Conservation (phyloP, 2,888 invertebrate genomes). For the Cheilosia variabilis region DNA sequence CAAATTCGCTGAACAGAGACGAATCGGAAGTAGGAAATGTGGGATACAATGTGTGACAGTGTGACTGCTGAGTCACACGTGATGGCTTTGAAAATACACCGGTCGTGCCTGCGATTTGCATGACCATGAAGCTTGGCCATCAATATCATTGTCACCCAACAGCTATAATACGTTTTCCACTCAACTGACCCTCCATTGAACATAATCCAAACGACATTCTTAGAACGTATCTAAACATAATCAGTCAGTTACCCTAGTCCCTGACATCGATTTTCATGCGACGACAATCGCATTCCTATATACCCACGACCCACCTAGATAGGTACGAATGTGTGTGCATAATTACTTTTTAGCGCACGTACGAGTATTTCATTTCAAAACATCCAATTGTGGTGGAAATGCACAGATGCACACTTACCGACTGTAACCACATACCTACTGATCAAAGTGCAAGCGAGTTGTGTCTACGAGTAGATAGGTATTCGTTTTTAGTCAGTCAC, state of each 20-base stretch:
- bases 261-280: constrained; percentile 19
- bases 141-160: not conserved
- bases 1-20: not conserved
- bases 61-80: not conserved
- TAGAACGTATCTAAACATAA: not conserved
- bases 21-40: constrained; percentile 5
- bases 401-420: constrained; percentile 4
- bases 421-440: no score
- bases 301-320: not conserved
- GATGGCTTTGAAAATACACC: not conserved
- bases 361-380: constrained; percentile 17
- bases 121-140: not conserved
- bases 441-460: not conserved
- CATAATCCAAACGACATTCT: constrained; percentile 6
- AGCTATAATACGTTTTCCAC: not conserved
- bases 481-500: no score
- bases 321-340: not conserved
- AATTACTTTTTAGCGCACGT: no score
- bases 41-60: not conserved
- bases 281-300: constrained; percentile 26
- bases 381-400: constrained; percentile 36
- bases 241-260: constrained; percentile 22
- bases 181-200: not conserved
- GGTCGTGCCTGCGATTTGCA: not conserved
- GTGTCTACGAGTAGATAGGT: no score